Evolutionary conservation across 2,797 vertebrate species (phyloP), one percentile per base, ranked within the genome.

Genomic region (Nannoperca australis): DNA sequence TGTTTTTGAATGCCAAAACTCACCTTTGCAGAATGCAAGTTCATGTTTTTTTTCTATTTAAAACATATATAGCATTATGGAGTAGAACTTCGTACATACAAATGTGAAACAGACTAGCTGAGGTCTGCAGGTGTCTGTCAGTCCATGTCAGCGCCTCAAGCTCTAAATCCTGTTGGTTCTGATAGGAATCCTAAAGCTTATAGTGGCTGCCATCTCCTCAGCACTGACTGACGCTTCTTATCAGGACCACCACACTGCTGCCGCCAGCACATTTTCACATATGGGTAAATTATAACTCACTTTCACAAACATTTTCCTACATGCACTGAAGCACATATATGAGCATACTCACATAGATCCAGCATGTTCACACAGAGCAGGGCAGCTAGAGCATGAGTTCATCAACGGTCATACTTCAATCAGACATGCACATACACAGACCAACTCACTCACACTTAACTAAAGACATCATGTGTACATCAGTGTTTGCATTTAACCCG

Each of bases 111-210:
- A 0, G 72, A 76, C 76, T 84, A 62, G 89, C 89, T 87, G 89
- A 90, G 79, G 86, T 91, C 83, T 87, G 91, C 87, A 91, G 91
- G 90, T 88, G 88, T 91, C 81, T 89, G 79, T 88, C 73, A 69
- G 89, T 86, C 82, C 87, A 82, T 83, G 88, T 90, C 87, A 82
- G 84, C 72, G 74, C 89, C 89, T 89, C 84, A 0, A 91, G 90
- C 88, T 91, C 86, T 82, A 89, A 90, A 88, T 91, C 90, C 81
- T 86, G 89, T 88, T 79, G 83, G 86, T 88, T 87, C 83, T 90
- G 92, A 94, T 93, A 91, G 91, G 90, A 92, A 93, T 94, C 91
- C 92, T 79, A 87, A 74, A 86, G 92, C 92, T 91, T 93, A 91
- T 89, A 89, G 83, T 82, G 82, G 88, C 91, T 88, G 87, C 85